Base-by-base conservation (phyloP, 2,888 invertebrate species). In the Tyria jacobaeae region DNA sequence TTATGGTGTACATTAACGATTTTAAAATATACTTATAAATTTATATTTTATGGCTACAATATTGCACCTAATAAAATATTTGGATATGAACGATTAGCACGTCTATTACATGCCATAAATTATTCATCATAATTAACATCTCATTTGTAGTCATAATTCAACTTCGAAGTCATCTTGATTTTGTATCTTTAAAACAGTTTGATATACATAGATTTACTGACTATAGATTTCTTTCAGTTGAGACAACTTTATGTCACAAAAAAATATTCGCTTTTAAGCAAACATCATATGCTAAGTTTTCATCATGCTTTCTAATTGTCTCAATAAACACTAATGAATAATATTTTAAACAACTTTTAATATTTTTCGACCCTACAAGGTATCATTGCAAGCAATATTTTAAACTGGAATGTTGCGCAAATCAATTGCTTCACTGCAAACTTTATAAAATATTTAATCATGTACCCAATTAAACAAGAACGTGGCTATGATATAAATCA, bases 321-420 rank as follows among this genome's bases (percentile, higher is more conserved):
- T 79, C 80, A 83, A 83, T 82, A 77, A 79, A 77, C 71, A 62
- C 76, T 77, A 78, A 72, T 60, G 70, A 78, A 80, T 76, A 66
- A 75, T 81, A 75, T 81, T 78, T 78, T 80, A 72, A 77, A 76
- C 75, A 81, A 83, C 79, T 78, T 81, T 73, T 70, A 75, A 73
- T 64, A 71, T 75, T 75, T 73, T 66, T 64, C 63, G 57, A 71
- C 54, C 44, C 48, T 25, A 31, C 39, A 69, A n/a, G 49, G 41
- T 62, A 44, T 58, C 48, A 60, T 48, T 39, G 14, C 71, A 62
- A 56, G 66, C 21, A 67, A 62, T 65, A 74, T 74, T 60, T 65
- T 64, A 63, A 60, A 51, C 59, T n/a, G n/a, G 55, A 60, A 63
- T 49, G 54, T 72, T 72, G 66, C 69, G 67, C 69, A 75, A 76